These are phyloP conservation scores for Lophochroa leadbeateri DNA, from an alignment of 2,113 vertebrate species.

Conservation along the genomic window DNA sequence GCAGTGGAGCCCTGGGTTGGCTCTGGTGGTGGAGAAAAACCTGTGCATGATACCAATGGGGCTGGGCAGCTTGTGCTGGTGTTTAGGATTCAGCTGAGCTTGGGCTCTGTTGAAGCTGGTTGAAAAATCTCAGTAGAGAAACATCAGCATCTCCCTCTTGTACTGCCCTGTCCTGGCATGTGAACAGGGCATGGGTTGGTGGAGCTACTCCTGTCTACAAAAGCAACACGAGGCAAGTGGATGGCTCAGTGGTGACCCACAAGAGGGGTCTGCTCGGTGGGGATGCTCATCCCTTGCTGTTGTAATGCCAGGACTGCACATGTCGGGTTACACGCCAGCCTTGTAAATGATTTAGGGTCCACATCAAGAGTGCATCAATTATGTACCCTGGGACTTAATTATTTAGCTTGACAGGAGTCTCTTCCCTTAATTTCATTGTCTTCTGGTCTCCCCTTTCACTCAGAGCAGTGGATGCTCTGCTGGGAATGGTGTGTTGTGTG, in stretches of 20 bases:
- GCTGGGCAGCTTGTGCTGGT: background rate
- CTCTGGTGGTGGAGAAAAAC: background rate
- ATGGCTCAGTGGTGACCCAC: accelerated
- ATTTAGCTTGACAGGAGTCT: slow-evolving; percentile 55
- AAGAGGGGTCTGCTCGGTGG: background rate
- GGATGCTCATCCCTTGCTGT: background rate
- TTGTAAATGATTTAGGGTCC: slow-evolving; percentile 61
- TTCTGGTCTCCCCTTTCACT: background rate
- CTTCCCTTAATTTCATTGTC: slow-evolving; percentile 63
- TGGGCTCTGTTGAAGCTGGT: background rate
- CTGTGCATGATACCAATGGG: background rate
- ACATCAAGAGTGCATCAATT: slow-evolving; percentile 52
- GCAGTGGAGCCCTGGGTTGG: accelerated
- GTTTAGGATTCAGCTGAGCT: background rate
- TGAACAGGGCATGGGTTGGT: background rate
- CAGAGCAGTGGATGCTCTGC: background rate
- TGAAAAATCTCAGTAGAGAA: background rate
- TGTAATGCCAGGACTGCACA: background rate
- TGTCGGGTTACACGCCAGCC: background rate
- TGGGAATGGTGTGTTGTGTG: background rate
- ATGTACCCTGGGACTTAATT: slow-evolving; percentile 62
- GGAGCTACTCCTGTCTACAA: background rate
- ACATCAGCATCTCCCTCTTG: background rate
- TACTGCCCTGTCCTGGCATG: background rate
- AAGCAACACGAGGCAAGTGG: background rate